Evolutionary conservation across 2,113 vertebrate species (phyloP), one percentile per base, ranked within the genome.

Genomic region (Phylloscopus trochiloides): DNA sequence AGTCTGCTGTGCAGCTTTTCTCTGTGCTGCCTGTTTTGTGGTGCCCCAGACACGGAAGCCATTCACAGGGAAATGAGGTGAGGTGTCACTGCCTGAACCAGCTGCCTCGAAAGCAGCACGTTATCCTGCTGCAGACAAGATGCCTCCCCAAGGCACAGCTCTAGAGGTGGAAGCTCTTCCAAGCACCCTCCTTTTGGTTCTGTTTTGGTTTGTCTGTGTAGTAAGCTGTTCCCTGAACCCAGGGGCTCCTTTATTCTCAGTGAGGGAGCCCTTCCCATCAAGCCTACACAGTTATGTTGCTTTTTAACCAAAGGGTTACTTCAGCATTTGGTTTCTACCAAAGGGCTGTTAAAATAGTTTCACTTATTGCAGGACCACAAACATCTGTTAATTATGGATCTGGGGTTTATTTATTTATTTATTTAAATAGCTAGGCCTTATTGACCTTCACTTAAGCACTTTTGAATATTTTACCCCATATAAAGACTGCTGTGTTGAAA

Each of bases 321-420:
- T 74, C 40, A 93, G 71, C 71, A 36, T 92, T 94, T 95, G 94
- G 73, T 91, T 95, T 94, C 94, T 81, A 84, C 94, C 73, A 92
- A 91, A 89, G n/a, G 15, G 52, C 76, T 95, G 80, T 96, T 96
- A 95, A 96, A 97, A 96, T 96, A 97, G 71, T 97, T 97, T 92
- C 59, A 55, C 47, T 94, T 96, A 97, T 97, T 96, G 89, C 84
- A 85, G 95, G 73, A 94, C 96, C 95, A 95, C 95, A 96, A 97
- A 92, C 89, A 97, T 95, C 68, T 95, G 92, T 91, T 96, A 96
- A 96, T 95, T 97, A 91, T 42, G 52, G 73, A 65, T 48, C 61
- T 16, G 7, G 71, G 68, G 28, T 65, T 85, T 81, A 62, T 88
- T 92, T 95, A 82, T 94, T 94, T 94, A 90, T 70, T 84, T 76